These are phyloP conservation scores for Platanista minor DNA, from an alignment of 2,113 vertebrate genomes.

Conservation along the genomic window DNA sequence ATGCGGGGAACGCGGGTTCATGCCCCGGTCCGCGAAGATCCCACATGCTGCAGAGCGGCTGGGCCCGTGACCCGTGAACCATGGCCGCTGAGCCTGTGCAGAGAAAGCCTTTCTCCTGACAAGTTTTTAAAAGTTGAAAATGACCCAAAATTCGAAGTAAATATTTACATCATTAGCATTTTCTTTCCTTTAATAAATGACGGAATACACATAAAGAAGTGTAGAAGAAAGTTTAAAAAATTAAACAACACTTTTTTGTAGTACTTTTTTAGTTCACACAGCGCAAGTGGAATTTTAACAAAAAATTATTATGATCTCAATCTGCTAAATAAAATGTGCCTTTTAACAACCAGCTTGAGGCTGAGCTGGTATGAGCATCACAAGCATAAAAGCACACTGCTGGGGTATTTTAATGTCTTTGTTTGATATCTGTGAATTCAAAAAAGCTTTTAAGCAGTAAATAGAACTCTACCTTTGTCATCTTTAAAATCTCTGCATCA, in stretches of 20 bases:
- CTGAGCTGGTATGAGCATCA: conserved; percentile 69
- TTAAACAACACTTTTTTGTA: conserved; percentile 32
- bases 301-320: conserved; percentile 80
- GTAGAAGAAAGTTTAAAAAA: conserved; percentile 8
- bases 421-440: conserved; percentile 80
- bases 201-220: conserved; percentile 40
- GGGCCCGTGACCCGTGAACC: too few relatives aligned
- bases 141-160: conserved; percentile 25
- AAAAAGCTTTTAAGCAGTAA: conserved; percentile 81
- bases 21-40: too few relatives aligned
- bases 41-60: too few relatives aligned
- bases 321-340: conserved; percentile 81
- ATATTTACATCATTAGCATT: conserved; percentile 54
- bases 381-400: conserved; percentile 81
- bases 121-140: conserved; percentile 50
- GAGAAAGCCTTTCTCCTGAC: neutral
- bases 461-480: conserved; percentile 91
- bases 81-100: too few relatives aligned
- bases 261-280: conserved; percentile 61
- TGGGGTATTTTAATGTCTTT: conserved; percentile 85
- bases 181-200: conserved; percentile 55
- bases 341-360: conserved; percentile 80
- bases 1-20: too few relatives aligned
- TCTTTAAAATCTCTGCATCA: conserved; percentile 90
- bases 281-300: conserved; percentile 66